phyloP scores from a whole-genome alignment of 1,140 invertebrate genomes.

The Trichonephila inaurata region DNA sequence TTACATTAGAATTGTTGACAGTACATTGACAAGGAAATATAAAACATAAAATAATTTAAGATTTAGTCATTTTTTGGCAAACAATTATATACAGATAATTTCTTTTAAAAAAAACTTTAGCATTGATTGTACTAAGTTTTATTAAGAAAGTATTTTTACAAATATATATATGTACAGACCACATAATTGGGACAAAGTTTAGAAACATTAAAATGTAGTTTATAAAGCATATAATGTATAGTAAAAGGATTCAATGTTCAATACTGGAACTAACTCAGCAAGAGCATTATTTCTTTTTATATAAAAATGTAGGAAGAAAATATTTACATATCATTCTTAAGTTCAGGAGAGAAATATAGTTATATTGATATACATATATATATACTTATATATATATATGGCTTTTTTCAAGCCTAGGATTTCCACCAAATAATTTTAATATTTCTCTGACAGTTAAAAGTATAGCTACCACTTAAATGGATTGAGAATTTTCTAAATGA shows the following conservation, averaged over 20 bases:
- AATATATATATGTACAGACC: conserved; percentile 68
- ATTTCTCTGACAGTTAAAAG: not conserved
- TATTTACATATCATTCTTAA: conserved; percentile 34
- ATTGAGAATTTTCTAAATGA: not conserved
- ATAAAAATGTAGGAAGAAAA: conserved; percentile 50
- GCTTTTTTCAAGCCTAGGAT: conserved; percentile 4
- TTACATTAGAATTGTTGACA: conserved; percentile 53
- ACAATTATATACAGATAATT: conserved; percentile 61
- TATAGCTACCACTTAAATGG: not conserved
- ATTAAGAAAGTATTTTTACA: conserved; percentile 69
- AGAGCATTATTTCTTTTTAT: conserved; percentile 18
- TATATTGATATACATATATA: not conserved
- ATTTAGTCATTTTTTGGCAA: conserved; percentile 57
- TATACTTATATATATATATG: not conserved
- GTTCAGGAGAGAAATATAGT: conserved; percentile 43
- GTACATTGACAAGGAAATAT: conserved; percentile 48
- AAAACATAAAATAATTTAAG: conserved; percentile 65
- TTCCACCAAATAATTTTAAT: not conserved
- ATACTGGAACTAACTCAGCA: conserved; percentile 23
- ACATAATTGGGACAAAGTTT: not conserved
- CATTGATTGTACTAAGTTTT: conserved; percentile 72
- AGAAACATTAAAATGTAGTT: conserved; percentile 64
- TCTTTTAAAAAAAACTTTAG: conserved; percentile 45
- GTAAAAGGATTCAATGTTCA: conserved; percentile 49
- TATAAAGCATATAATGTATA: conserved; percentile 48